Base-by-base conservation (phyloP, 2,113 vertebrate genomes). In the Sigmodon hispidus region DNA sequence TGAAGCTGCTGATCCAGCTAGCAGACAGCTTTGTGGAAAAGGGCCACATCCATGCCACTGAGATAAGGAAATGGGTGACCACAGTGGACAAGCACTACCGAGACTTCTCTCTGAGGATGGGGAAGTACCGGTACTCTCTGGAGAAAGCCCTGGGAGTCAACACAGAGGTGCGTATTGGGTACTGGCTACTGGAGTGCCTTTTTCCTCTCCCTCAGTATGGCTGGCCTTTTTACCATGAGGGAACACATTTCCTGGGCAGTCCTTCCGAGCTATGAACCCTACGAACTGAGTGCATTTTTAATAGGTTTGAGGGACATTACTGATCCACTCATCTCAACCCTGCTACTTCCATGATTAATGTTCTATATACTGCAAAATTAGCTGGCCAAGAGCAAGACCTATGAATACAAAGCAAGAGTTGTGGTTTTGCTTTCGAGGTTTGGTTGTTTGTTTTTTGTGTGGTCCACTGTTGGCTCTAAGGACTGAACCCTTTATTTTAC, bases 21-120 rank as follows among this genome's bases (percentile, higher is more conserved):
- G 99, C 99, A 0, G 99, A 99, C 97, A 99, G 99, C 97, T 99
- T 99, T 97, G 99, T 99, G 97, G 99, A 99, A 97, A 99, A 99
- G 96, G 99, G 99, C 77, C 99, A 99, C 45, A 99, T 99, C 80
- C 99, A 99, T 0, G 99, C 99, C 96, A 98, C 98, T 0, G 99
- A 99, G 98, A 99, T 99, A 97, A 99, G 99, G 98, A 99, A 99
- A 73, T 99, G 99, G 99, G 99, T 99, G 96, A 99, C 99, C 95
- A 99, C 99, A 0, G 99, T 99, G 95, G 99, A 99, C 98, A 99
- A 99, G 93, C 98, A 99, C 61, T 99, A 99, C 98, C 98, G 99
- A 0, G 99, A 99, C 97, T 99, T 99, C 98, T 99, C 99, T 81
- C 89, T 99, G 79, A 98, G 99, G 92, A 99, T 99, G 99, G 99